phyloP scores from a whole-genome alignment of 2,113 vertebrate species.

The Perca fluviatilis region DNA sequence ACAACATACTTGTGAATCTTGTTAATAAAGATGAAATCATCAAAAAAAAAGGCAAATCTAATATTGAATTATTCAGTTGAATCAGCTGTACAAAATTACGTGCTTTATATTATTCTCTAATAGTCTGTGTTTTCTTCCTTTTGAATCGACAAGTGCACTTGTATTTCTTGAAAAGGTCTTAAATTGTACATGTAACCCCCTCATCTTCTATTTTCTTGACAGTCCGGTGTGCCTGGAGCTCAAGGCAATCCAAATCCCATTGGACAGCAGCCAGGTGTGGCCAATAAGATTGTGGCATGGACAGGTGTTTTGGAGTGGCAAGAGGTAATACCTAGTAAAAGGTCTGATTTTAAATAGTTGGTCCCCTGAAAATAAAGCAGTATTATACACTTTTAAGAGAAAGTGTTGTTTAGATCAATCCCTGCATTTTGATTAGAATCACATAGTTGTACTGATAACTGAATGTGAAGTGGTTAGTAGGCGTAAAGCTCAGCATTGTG shows the following conservation, averaged over 20 bases:
- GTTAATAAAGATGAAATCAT: background rate
- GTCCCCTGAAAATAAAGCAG: background rate
- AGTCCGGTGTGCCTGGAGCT: conserved; percentile 73
- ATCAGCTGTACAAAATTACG: background rate
- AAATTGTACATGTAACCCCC: background rate
- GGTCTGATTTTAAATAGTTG: background rate
- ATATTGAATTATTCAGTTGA: background rate
- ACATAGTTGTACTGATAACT: background rate
- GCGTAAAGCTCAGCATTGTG: background rate
- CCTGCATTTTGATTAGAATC: background rate
- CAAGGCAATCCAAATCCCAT: conserved; percentile 74
- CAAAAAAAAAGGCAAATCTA: background rate
- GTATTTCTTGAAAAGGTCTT: background rate
- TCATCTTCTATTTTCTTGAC: conserved; percentile 6
- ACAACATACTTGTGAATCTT: background rate
- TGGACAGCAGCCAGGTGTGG: conserved; percentile 83
- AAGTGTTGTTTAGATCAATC: background rate
- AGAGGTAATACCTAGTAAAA: conserved; percentile 84
- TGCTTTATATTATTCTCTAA: background rate
- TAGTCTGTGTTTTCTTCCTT: background rate
- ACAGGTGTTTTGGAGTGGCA: conserved; percentile 94
- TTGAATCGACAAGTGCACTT: background rate
- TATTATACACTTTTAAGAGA: background rate
- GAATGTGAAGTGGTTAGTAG: background rate
- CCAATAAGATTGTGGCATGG: conserved; percentile 93